Base-by-base conservation (phyloP, 2,888 invertebrate genomes). In the Salpingus planirostris region DNA sequence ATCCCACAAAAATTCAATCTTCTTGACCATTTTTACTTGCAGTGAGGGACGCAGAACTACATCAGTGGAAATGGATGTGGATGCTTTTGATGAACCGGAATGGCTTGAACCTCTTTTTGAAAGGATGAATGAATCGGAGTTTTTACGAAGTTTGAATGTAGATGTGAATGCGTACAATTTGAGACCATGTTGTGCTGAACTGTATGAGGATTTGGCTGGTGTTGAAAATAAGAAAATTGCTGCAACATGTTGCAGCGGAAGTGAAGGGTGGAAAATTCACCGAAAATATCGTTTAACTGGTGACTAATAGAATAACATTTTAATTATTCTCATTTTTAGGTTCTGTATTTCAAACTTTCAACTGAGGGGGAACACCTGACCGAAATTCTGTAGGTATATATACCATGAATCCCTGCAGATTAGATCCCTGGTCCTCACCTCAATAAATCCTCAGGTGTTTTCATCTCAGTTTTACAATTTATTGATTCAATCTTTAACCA, bases 231-330 rank as follows among this genome's bases (percentile, higher is more conserved):
- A 24, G 10, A 5, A 24, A 24, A n/a, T 11, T 11, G n/a, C 24
- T 24, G n/a, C 10, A 7, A 6, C 11, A 7, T 11, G 24, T 5
- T 11, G n/a, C n/a, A 24, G 11, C 11, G n/a, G 24, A 24, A 24
- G 11, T 11, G 11, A 21, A 24, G 8, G 27, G 21, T 33, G 24
- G 21, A 33, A 27, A 23, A 27, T 33, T 33, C 24, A 23, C 3
- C 32, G 32, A 22, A 25, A 32, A 25, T 32, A 26, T 14, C 21
- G 25, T 7, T 24, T 22, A 23, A 14, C 2, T 13, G 26, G n/a
- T 31, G 10, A 8, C 29, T 27, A 35, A 38, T 33, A 30, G 24
- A 40, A 37, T 33, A 30, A 36, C 33, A 38, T 38, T 42, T 36
- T 27, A 26, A n/a, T n/a, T n/a, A n/a, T n/a, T n/a, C n/a, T n/a